Conservation (phyloP, 2,797 vertebrate species). For the Manis crassicaudata region DNA sequence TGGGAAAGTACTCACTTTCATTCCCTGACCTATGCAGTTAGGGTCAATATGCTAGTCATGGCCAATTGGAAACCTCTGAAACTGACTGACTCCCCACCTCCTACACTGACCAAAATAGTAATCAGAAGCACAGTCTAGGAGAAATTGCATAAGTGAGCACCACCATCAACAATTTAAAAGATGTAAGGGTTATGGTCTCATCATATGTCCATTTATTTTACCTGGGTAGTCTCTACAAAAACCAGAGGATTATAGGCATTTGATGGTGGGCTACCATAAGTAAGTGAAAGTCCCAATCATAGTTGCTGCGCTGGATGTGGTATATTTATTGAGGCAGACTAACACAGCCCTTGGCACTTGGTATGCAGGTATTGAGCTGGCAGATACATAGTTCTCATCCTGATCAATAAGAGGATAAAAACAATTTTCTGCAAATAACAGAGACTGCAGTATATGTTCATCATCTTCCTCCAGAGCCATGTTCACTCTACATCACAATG, state of each 20-base stretch:
- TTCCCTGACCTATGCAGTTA: constrained; percentile 2
- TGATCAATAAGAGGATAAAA: neutral
- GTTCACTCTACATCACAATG: neutral
- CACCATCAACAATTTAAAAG: neutral
- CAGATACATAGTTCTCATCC: neutral
- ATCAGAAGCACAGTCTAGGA: neutral
- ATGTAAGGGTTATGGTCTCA: neutral
- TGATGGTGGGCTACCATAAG: neutral
- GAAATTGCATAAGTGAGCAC: neutral
- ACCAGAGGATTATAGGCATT: neutral
- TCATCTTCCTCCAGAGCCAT: neutral
- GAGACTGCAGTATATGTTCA: neutral
- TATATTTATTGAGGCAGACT: neutral
- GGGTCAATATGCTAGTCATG: neutral
- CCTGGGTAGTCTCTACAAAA: neutral
- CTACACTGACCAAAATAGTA: neutral
- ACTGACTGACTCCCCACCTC: neutral
- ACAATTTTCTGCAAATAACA: neutral
- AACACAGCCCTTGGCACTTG: neutral
- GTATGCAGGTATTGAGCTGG: neutral
- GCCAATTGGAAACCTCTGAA: neutral
- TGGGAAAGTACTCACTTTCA: neutral
- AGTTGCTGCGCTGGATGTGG: neutral
- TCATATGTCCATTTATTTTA: constrained; percentile 18
- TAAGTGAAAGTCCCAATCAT: neutral